Base-by-base conservation (phyloP, 2,113 vertebrate genomes). In the Plestiodon gilberti region DNA sequence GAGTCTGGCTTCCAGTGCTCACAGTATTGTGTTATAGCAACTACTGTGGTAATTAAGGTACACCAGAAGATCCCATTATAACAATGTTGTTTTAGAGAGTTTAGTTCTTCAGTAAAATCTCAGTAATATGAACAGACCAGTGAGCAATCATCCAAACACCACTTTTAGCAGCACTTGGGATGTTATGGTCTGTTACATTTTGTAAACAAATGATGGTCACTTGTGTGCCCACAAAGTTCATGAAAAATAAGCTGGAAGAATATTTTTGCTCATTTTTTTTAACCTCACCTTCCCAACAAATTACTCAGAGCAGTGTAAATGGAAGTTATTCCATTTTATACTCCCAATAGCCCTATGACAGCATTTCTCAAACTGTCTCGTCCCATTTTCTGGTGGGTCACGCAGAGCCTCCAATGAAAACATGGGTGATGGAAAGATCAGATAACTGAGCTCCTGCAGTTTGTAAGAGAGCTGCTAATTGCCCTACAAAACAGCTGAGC, bases 1-100 rank as follows among this genome's bases (percentile, higher is more conserved):
- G 92, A 90, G 81, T 73, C 89, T 93, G 92, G 90, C 91, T 94
- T 92, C 8, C 1, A 71, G 77, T 85, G 94, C 90, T 91, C 81
- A 0, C 38, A 20, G 86, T 76, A 55, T 84, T 91, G 79, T 18
- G 80, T 81, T 75, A 55, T 38, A 55, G 70, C 59, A 87, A 85
- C 74, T 78, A 90, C 30, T 65, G 90, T 89, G 86, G 87, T 90
- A 89, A 89, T 90, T 93, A 93, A 76, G 87, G 87, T 88, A 90
- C 87, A 91, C 90, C 67, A 75, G 81, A 89, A 82, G 59, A 86
- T 90, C 89, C 84, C 84, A 90, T 82, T 78, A 88, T 1, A 33
- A 33, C 40, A 74, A 70, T 73, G 13, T 2, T 81, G 43, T 82
- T 89, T 87, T 33, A 84, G 82, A 65, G 40, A 65, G 40, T 22